Base-by-base conservation (phyloP, 1,140 invertebrate species). In the Anastrepha obliqua region DNA sequence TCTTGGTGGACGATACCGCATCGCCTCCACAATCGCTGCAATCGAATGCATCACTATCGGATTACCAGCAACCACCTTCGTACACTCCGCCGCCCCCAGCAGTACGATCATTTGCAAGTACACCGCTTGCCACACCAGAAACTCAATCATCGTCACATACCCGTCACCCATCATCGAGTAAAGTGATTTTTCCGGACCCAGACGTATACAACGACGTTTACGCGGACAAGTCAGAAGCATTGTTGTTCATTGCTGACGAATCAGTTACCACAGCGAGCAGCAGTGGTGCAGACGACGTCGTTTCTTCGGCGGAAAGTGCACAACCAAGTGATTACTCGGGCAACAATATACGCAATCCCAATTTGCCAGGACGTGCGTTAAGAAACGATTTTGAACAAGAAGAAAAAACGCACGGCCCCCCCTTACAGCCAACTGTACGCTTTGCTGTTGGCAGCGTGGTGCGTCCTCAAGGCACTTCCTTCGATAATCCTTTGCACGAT, bases 371-470 rank as follows among this genome's bases (percentile, higher is more conserved):
- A 67, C 58, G 29, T 42, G 39, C 59, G 15, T 81, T 60, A 58
- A 44, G 42, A 17, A 51, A 55, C 58, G 47, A 85, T 39, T 64
- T 85, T 29, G n/a, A 17, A 13, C 74, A 17, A 5, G 74, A 87
- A 9, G 47, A 65, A 44, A 58, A 59, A 88, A 29, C 42, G 42
- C 62, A 9, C 47, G 29, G 87, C 59, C 59, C 78, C 15, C 42
- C 87, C 2, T 13, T 67, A 20, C 87, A 60, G 39, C 47, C 88
- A 64, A 87, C 60, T 74, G 91, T 93, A 70, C 92, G 89, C 59
- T 93, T 93, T 81, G 90, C 89, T n/a, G 92, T 93, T 29, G 92
- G 92, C 74, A 93, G 91, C 86, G 90, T 89, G 20, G 92, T 93
- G 8, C 89, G 88, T 88, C 91, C 13, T 60, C 89, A n/a, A 64